Evolutionary conservation across 2,797 vertebrate species (phyloP).

Genomic region (Micrastur ruficollis): DNA sequence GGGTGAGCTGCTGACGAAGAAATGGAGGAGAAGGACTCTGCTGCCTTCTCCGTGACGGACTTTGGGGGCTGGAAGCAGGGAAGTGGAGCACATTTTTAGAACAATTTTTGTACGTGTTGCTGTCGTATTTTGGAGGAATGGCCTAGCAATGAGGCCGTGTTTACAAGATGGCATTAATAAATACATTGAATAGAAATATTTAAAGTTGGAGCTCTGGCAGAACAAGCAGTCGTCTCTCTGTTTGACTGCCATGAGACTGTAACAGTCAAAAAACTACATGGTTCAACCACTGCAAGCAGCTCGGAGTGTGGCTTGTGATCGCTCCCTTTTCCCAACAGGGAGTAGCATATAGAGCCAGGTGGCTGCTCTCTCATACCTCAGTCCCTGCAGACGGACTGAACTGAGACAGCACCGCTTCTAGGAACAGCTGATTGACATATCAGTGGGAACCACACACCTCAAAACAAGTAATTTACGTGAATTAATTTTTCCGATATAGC

Average conservation of each 20-base stretch:
- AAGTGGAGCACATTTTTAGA: background rate
- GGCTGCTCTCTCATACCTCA: background rate
- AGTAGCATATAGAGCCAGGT: background rate
- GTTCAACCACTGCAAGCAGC: background rate
- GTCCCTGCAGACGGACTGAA: background rate
- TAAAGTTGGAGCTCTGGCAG: background rate
- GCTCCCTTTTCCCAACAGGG: background rate
- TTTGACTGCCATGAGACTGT: background rate
- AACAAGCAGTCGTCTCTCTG: background rate
- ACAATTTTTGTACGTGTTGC: background rate
- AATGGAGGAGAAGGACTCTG: background rate
- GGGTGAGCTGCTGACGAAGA: background rate
- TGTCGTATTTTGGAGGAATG: background rate
- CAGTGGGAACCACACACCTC: background rate
- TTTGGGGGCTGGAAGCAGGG: background rate
- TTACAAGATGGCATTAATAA: background rate
- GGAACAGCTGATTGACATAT: background rate
- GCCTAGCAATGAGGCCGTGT: background rate
- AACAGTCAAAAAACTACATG: background rate
- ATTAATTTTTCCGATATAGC: background rate
- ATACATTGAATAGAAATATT: background rate
- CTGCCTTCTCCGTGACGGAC: accelerated
- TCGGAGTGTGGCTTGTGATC: background rate
- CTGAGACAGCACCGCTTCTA: background rate
- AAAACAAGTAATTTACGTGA: background rate